These are phyloP conservation scores for Recurvirostra avosetta DNA, from an alignment of 2,113 vertebrate genomes.

Conservation along the genomic window DNA sequence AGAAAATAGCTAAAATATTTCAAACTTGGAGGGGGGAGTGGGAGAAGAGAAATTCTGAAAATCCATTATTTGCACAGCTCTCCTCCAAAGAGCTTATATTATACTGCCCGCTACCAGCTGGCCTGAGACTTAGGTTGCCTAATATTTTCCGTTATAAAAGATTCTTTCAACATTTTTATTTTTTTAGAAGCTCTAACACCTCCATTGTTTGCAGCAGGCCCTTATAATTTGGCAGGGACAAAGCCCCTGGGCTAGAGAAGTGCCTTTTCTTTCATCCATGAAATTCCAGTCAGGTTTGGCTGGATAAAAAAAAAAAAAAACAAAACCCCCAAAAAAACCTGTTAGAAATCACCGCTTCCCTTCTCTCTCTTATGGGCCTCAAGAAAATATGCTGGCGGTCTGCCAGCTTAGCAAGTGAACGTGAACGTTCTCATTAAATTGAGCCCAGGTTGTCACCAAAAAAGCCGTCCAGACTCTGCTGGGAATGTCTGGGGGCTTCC, in stretches of 20 bases:
- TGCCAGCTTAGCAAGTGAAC: slow-evolving; percentile 46
- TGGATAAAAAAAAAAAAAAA: background rate
- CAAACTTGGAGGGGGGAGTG: background rate
- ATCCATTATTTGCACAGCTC: slow-evolving; percentile 42
- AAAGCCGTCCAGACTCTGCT: slow-evolving; percentile 29
- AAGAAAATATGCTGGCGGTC: slow-evolving; percentile 24
- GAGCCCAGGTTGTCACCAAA: slow-evolving; percentile 55
- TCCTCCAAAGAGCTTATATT: slow-evolving; percentile 23
- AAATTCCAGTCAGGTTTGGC: slow-evolving; percentile 66
- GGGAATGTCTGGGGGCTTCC: slow-evolving; percentile 37
- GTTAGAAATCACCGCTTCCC: slow-evolving; percentile 53
- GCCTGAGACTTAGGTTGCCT: background rate
- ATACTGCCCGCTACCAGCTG: slow-evolving; percentile 53
- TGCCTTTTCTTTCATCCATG: slow-evolving; percentile 63
- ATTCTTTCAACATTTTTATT: slow-evolving; percentile 56
- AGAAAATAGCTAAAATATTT: slow-evolving; percentile 57
- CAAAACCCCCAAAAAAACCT: background rate
- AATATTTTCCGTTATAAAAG: slow-evolving; percentile 65
- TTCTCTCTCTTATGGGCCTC: slow-evolving; percentile 47
- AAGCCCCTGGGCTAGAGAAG: slow-evolving; percentile 54
- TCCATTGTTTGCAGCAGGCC: slow-evolving; percentile 55
- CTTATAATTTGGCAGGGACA: slow-evolving; percentile 60
- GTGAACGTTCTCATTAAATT: slow-evolving; percentile 38
- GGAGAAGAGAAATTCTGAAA: slow-evolving; percentile 30
- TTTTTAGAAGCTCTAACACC: slow-evolving; percentile 64